These are phyloP conservation scores for Labeo catla DNA, from an alignment of 2,113 vertebrate species.

Conservation along the genomic window DNA sequence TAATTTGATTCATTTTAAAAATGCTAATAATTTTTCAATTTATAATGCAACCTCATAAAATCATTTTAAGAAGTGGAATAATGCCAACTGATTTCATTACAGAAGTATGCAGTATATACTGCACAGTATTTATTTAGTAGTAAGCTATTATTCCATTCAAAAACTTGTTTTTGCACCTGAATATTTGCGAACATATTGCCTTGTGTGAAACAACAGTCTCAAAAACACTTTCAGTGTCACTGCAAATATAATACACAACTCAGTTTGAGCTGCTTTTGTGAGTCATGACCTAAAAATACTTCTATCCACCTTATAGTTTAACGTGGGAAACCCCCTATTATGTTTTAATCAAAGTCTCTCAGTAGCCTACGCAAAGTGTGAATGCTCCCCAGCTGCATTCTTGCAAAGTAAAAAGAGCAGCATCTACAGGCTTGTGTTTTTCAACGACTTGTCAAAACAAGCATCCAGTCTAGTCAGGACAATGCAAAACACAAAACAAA, in stretches of 20 bases:
- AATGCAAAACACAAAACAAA: background rate
- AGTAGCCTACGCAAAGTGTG: background rate
- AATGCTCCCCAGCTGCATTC: background rate
- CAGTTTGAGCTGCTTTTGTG: background rate
- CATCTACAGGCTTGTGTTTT: no score
- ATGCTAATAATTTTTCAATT: background rate
- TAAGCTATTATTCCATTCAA: background rate
- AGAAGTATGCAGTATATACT: background rate
- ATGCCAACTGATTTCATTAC: background rate
- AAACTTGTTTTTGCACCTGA: background rate
- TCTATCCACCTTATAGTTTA: no score
- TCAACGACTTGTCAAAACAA: slow-evolving; percentile 6
- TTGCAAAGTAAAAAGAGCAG: background rate
- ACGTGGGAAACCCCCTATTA: background rate
- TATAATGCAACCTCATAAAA: background rate
- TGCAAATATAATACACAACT: background rate
- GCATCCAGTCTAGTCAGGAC: background rate
- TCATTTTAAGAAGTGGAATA: background rate
- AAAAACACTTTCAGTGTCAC: background rate
- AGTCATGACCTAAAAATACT: background rate
- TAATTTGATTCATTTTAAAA: no score
- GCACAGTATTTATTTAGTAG: background rate
- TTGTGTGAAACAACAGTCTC: background rate
- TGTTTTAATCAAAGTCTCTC: background rate
- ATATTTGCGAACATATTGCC: background rate